These are phyloP conservation scores for Eurypyga helias DNA, from an alignment of 2,113 vertebrate genomes.

Conservation along the genomic window DNA sequence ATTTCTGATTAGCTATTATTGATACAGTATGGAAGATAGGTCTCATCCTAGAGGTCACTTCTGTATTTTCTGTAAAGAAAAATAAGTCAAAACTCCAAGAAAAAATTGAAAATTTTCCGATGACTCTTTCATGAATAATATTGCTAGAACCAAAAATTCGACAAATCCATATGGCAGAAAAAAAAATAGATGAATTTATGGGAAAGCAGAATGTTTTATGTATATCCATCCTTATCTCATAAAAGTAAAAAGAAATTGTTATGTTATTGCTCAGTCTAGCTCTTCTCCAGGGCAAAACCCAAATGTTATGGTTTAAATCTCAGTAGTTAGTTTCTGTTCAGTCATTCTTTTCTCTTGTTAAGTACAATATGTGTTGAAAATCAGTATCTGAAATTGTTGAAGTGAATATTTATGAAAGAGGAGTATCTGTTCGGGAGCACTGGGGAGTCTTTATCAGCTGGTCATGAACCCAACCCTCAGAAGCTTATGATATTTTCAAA, in stretches of 20 bases:
- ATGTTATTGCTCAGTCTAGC: background rate
- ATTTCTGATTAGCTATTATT: constrained; percentile 57
- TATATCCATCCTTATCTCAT: background rate
- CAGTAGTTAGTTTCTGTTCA: background rate
- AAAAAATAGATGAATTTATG: background rate
- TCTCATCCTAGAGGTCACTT: background rate
- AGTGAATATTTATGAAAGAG: constrained; percentile 14
- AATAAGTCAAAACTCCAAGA: background rate
- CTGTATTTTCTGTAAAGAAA: constrained; percentile 1
- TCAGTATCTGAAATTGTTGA: background rate
- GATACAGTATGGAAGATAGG: constrained; percentile 22
- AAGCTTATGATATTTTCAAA: background rate
- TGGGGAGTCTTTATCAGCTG: background rate
- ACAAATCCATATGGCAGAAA: background rate
- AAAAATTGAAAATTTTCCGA: constrained; percentile 13
- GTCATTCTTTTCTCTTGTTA: background rate
- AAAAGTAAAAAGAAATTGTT: background rate
- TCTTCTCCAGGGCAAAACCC: background rate
- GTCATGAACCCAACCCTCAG: background rate
- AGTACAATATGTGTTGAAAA: background rate
- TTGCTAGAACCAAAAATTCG: background rate
- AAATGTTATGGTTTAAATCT: background rate
- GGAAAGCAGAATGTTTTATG: background rate
- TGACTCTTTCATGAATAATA: background rate
- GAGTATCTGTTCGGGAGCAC: background rate